These are phyloP conservation scores for Stegodyphus mimosarum DNA, from an alignment of 1,140 invertebrate species.

Conservation along the genomic window DNA sequence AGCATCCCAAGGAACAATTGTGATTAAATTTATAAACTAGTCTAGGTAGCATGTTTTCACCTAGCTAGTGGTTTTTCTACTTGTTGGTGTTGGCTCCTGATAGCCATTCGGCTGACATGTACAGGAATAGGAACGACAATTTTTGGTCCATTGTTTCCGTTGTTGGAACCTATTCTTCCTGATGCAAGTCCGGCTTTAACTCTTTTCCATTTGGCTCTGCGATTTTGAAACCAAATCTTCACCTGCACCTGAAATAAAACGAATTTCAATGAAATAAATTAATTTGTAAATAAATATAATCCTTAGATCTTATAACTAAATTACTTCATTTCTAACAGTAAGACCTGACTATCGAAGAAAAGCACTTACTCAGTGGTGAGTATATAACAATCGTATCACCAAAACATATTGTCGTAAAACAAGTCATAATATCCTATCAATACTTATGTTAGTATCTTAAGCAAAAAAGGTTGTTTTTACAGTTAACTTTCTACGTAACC, in stretches of 20 bases:
- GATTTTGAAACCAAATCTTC: constrained; percentile 99
- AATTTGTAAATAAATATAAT: neutral
- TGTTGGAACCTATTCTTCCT: constrained; percentile 45
- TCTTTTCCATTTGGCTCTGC: constrained; percentile 95
- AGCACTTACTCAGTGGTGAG: no score
- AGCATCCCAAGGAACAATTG: no score
- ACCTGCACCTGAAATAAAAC: constrained; percentile 78
- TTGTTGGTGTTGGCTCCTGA: constrained; percentile 92
- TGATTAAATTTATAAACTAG: no score
- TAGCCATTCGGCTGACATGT: constrained; percentile 93
- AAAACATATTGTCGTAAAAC: no score
- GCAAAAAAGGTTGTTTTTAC: no score
- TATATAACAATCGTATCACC: no score
- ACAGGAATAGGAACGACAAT: constrained; percentile 97
- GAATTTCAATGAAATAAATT: neutral
- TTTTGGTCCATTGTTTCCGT: constrained; percentile 72
- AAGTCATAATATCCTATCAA: no score
- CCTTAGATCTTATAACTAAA: no score
- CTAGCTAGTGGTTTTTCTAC: constrained; percentile 77
- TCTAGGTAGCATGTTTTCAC: constrained; percentile 1
- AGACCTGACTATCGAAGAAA: no score
- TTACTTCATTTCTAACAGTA: no score
- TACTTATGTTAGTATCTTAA: no score
- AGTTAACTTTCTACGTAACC: no score
- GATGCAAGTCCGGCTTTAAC: constrained; percentile 62